These are phyloP conservation scores for Athene cunicularia DNA, from an alignment of 2,113 vertebrate species.

Conservation along the genomic window DNA sequence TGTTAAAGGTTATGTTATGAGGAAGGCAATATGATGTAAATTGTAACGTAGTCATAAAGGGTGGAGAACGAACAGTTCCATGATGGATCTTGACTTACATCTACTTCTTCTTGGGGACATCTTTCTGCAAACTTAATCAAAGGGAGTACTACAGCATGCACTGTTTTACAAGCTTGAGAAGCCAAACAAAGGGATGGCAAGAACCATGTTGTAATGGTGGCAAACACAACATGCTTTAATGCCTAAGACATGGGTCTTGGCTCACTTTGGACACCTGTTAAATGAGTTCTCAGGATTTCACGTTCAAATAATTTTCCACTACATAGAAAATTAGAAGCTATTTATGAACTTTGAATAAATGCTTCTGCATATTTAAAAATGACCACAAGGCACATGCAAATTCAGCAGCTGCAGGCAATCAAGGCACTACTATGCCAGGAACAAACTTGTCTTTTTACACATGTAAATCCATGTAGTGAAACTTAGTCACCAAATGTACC, in stretches of 20 bases:
- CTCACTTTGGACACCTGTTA: background rate
- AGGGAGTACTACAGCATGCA: background rate
- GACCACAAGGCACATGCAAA: background rate
- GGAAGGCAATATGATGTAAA: background rate
- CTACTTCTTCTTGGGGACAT: background rate
- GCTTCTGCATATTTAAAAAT: background rate
- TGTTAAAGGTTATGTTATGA: background rate
- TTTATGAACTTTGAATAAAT: background rate
- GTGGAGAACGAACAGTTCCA: background rate
- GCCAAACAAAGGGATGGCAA: background rate
- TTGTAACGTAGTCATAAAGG: background rate
- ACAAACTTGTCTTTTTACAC: background rate
- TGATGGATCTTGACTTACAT: background rate
- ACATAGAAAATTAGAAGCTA: background rate
- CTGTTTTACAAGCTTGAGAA: background rate
- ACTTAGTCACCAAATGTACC: background rate
- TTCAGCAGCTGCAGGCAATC: background rate
- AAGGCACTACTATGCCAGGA: background rate
- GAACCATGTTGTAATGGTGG: background rate
- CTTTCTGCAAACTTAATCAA: background rate
- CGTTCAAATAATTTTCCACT: background rate
- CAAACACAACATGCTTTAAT: background rate
- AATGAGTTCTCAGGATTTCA: background rate
- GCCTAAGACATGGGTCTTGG: background rate
- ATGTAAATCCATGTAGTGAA: background rate